Base-by-base conservation (phyloP, 2,797 vertebrate species). In the Etheostoma perlongum region DNA sequence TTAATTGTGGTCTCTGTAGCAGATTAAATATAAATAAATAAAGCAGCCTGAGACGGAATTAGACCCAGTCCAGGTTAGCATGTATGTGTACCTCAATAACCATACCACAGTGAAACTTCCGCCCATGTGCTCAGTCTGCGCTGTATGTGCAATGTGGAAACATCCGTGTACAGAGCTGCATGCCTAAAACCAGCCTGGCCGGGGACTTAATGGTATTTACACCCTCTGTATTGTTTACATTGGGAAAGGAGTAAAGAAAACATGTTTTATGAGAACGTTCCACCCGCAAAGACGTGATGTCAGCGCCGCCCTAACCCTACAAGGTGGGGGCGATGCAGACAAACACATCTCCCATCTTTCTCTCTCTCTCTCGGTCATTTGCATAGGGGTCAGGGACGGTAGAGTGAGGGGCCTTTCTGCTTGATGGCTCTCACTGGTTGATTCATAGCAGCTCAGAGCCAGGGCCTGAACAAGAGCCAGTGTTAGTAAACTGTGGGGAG, bases 401-500 rank as follows among this genome's bases (percentile, higher is more conserved):
- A 16, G 63, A 66, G 71, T 0, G 47, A 76, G 61, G 72, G 36
- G 51, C 61, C 48, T 77, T 72, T 70, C 72, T 18, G 21, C 51
- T 63, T 25, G 0, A 51, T 16, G 49, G 25, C 54, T 44, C 51
- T 49, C 33, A 21, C 59, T 66, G 83, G 36, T 76, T 78, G 79
- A 84, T 82, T 83, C 80, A 80, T 23, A 23, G 23, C 27, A 60
- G 59, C 74, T 66, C 66, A 36, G 71, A 65, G 68, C 44, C 5
- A 4, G 75, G 52, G 64, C 72, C 79, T 84, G 80, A 90, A 69
- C 58, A 55, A 77, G 60, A 86, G 85, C 78, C 81, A 53, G 72
- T 93, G 88, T 92, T 91, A 83, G 87, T 89, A 91, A 88, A 91
- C 84, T 88, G 80, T 88, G 84, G 79, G 85, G 59, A 68, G 81